Percentiles rank a stretch among this genome's conserved stretches.
Evolutionary conservation across 2,113 vertebrate species (phyloP).

Genomic region (Myotis brandtii): DNA sequence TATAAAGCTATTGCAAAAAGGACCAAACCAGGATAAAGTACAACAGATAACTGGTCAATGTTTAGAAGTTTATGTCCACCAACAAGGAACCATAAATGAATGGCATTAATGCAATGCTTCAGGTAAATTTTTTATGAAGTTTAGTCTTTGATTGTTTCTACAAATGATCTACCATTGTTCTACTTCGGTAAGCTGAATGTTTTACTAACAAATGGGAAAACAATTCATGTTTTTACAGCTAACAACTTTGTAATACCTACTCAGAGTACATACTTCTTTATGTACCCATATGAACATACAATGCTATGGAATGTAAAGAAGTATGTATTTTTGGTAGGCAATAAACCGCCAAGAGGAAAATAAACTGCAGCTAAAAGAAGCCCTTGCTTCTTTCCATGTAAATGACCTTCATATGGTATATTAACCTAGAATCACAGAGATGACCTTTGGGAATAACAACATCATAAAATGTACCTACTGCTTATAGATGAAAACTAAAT

Average conservation of each 20-base stretch:
- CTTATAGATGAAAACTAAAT: constrained; percentile 68
- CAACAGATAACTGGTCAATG: constrained; percentile 68
- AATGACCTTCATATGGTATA: constrained; percentile 81
- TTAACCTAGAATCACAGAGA: constrained; percentile 75
- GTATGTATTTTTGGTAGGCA: constrained; percentile 99
- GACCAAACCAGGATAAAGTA: constrained; percentile 61
- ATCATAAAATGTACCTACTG: constrained; percentile 74
- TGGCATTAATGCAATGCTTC: constrained; percentile 64
- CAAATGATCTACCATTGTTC: constrained; percentile 38
- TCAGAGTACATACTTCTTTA: constrained; percentile 99
- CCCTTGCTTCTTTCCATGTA: constrained; percentile 75
- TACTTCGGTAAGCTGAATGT: constrained; percentile 66
- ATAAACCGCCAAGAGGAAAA: constrained; percentile 85
- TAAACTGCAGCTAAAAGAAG: constrained; percentile 82
- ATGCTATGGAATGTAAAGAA: constrained; percentile 99
- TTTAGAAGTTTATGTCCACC: constrained; percentile 63
- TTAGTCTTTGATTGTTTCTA: constrained; percentile 66
- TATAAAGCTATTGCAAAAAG: constrained; percentile 47
- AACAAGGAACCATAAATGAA: constrained; percentile 63
- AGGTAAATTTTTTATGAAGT: constrained; percentile 82
- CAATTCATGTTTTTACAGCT: constrained; percentile 75
- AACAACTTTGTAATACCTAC: constrained; percentile 88
- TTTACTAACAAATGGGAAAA: constrained; percentile 66
- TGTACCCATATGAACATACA: constrained; percentile 99
- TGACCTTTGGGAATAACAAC: constrained; percentile 65